Conservation (phyloP, 2,888 invertebrate species). For the Oegoconia quadripuncta region DNA sequence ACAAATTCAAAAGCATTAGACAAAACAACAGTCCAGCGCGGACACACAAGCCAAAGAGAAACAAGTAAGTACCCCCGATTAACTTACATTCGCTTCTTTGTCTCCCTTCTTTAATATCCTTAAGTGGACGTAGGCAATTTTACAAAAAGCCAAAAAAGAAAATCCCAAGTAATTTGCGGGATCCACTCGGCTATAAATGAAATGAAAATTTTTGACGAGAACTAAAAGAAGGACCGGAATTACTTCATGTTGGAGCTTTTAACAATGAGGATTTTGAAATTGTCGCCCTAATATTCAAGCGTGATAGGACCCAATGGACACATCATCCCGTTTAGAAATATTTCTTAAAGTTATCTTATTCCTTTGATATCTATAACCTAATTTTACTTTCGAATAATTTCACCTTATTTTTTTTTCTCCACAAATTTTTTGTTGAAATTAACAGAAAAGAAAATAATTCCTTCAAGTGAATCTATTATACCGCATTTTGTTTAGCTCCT, state of each 20-base stretch:
- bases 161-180: slow-evolving; percentile 66
- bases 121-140: slow-evolving; percentile 73
- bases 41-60: neutral
- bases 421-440: too few species aligned
- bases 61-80: slow-evolving; percentile 33
- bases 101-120: slow-evolving; percentile 67
- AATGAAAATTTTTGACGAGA: slow-evolving; percentile 66
- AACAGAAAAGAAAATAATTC: neutral
- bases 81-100: slow-evolving; percentile 47
- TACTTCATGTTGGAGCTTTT: slow-evolving; percentile 28
- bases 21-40: too few species aligned
- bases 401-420: too few species aligned
- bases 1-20: too few species aligned
- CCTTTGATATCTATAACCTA: too few species aligned
- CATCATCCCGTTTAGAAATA: neutral
- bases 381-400: too few species aligned
- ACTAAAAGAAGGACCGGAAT: slow-evolving; percentile 40
- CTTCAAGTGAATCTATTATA: too few species aligned
- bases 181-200: slow-evolving; percentile 62
- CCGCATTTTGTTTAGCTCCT: neutral
- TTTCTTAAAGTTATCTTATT: too few species aligned
- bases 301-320: slow-evolving; percentile 2
- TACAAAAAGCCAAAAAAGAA: slow-evolving; percentile 60
- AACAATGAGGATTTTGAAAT: slow-evolving; percentile 34
- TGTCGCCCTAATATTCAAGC: slow-evolving; percentile 29